Evolutionary conservation across 2,888 invertebrate genomes (phyloP), one percentile per base, ranked within the genome.

Genomic region (Cyclophora punctaria): DNA sequence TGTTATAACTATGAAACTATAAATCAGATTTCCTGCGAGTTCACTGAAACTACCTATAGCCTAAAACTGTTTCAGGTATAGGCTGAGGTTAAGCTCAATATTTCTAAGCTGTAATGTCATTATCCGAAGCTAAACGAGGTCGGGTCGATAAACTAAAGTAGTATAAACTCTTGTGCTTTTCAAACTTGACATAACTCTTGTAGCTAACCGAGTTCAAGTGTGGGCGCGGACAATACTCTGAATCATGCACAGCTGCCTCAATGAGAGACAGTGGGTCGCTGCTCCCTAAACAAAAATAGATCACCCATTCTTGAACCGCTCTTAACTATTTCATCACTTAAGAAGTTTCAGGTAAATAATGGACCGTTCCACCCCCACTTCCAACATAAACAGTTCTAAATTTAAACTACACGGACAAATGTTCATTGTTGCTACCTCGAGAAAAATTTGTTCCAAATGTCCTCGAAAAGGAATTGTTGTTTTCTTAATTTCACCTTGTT

Each of bases 281-380:
- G 82, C 70, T 78, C 80, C 72, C 76, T 56, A 71, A 73, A 71
- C 68, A 57, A 69, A 82, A 83, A 82, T 83, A 83, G 75, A 78
- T 58, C 57, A 48, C 57, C 62, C 58, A 67, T 70, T 71, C 69
- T 76, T 70, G 62, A 61, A 67, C 63, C 62, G 64, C 58, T 1
- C 56, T 69, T 64, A 62, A 69, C 64, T 67, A 65, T 73, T 71
- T 71, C 69, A 66, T 66, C 73, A 66, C 64, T 56, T 60, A 57
- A 59, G 60, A 60, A 50, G 63, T 63, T 73, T 64, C 70, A 73
- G 68, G 71, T 72, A 66, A 61, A 63, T 56, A 48, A 52, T 44
- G 49, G 35, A 42, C 42, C 7, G 47, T 45, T 55, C 51, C 45
- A 47, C 53, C 48, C 50, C 51, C 53, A 53, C 42, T 52, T 52